Evolutionary conservation across 53 echinoderm and acorn worm genomes (phyloP).

Genomic region (Antedon mediterranea): DNA sequence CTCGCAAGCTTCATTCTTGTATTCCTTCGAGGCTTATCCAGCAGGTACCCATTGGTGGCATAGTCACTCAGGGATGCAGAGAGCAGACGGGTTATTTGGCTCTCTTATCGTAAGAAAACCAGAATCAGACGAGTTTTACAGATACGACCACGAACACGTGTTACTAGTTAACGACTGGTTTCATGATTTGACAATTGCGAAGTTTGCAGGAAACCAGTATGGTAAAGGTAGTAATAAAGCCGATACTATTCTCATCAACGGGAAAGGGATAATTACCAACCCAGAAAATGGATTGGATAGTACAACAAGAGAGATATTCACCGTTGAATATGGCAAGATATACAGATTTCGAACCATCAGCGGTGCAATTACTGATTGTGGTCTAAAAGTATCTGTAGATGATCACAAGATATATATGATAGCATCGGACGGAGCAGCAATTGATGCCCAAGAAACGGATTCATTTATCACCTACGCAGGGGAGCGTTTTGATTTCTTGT

Average conservation of each 20-base stretch:
- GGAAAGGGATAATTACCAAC: constrained; percentile 3
- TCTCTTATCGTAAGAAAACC: constrained; percentile 16
- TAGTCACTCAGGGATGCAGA: constrained; percentile 15
- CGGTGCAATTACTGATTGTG: constrained; percentile 12
- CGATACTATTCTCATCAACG: constrained; percentile 19
- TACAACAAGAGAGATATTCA: constrained; percentile 4
- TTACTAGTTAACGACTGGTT: constrained; percentile 19
- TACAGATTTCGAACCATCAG: constrained; percentile 28
- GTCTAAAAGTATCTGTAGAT: constrained; percentile 19
- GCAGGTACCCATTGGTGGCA: constrained; percentile 24
- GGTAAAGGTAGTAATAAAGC: neutral
- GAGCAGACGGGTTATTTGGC: constrained; percentile 21
- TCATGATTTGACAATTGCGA: neutral
- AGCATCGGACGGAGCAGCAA: constrained; percentile 5
- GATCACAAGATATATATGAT: constrained; percentile 13
- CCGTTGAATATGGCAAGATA: neutral
- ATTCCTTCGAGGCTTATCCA: constrained; percentile 38
- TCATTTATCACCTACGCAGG: constrained; percentile 16
- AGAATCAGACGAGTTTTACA: neutral
- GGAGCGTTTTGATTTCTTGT: constrained; percentile 36
- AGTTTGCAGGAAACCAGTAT: neutral
- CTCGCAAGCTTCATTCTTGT: constrained; percentile 37
- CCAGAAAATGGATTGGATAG: neutral
- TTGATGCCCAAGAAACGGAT: constrained; percentile 7
- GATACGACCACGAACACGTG: constrained; percentile 17